Conservation (phyloP, 64 coral and sea anemone genomes). For the Pachyseris speciosa region DNA sequence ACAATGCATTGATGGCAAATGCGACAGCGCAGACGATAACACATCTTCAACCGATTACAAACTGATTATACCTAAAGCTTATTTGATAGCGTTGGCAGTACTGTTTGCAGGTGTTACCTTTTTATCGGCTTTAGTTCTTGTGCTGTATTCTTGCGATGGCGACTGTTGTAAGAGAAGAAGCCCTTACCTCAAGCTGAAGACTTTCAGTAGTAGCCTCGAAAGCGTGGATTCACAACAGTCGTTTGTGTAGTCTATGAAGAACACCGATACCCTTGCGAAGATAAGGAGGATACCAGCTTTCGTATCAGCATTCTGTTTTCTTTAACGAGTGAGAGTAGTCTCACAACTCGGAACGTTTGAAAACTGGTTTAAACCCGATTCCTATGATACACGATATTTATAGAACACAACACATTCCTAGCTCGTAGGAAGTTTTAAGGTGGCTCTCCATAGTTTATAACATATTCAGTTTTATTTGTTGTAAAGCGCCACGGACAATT, state of each 20-base stretch:
- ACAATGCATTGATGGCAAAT: slow-evolving; percentile 34
- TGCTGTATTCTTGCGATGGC: not conserved
- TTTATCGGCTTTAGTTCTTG: slow-evolving; percentile 1
- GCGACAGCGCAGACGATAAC: not conserved
- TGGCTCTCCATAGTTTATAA: too few relatives aligned
- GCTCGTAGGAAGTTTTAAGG: too few relatives aligned
- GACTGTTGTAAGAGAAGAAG: not conserved
- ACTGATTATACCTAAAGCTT: slow-evolving; percentile 21
- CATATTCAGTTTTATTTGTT: too few relatives aligned
- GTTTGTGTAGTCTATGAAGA: not conserved
- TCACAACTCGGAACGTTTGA: too few relatives aligned
- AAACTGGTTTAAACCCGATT: not conserved
- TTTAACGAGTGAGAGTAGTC: too few relatives aligned
- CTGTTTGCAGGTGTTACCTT: slow-evolving; percentile 42
- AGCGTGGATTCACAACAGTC: not conserved
- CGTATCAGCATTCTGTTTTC: too few relatives aligned
- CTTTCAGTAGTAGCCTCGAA: not conserved
- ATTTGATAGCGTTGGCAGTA: slow-evolving; percentile 68
- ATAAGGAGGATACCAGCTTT: too few relatives aligned
- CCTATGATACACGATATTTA: not conserved
- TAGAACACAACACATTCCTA: too few relatives aligned
- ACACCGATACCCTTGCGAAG: too few relatives aligned
- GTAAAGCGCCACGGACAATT: too few relatives aligned
- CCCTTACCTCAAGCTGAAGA: not conserved
- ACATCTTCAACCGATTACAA: not conserved